phyloP scores from a whole-genome alignment of 2,888 invertebrate species.

The Mythimna lalbum region DNA sequence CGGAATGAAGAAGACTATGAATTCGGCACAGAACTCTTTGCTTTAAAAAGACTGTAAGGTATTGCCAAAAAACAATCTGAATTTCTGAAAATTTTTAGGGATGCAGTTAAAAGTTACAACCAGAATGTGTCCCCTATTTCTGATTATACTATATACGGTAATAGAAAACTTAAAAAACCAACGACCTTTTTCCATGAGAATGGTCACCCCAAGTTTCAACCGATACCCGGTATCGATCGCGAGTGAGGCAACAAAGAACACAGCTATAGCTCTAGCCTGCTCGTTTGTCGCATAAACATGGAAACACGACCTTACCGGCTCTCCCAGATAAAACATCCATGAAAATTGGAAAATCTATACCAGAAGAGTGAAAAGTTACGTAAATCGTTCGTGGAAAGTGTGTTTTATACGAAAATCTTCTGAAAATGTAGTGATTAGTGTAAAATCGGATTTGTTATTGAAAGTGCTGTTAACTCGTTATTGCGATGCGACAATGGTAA shows the following conservation, averaged over 20 bases:
- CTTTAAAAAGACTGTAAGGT: not conserved
- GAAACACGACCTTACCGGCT: conserved; percentile 79
- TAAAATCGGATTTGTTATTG: conserved; percentile 17
- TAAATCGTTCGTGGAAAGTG: conserved; percentile 8
- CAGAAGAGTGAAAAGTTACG: conserved; percentile 42
- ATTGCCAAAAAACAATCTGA: conserved; percentile 3
- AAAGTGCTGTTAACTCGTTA: conserved; percentile 31
- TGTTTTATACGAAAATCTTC: conserved; percentile 6
- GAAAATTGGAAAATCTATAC: conserved; percentile 51
- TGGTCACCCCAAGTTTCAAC: conserved; percentile 80
- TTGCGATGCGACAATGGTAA: conserved; percentile 65
- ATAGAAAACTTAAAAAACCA: conserved; percentile 1
- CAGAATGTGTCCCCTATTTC: not conserved
- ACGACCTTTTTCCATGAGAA: conserved; percentile 44
- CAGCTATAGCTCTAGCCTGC: conserved; percentile 75
- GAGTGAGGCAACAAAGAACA: conserved; percentile 78
- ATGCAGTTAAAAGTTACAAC: not conserved
- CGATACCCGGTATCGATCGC: conserved; percentile 83
- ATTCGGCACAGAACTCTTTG: not conserved
- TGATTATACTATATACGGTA: not conserved
- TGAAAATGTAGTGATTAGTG: conserved; percentile 55
- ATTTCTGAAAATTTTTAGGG: not conserved
- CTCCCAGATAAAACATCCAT: conserved; percentile 67
- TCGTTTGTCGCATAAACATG: conserved; percentile 88
- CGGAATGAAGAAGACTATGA: not conserved